Evolutionary conservation across 2,113 vertebrate genomes (phyloP).

Genomic region (Podocnemis expansa): DNA sequence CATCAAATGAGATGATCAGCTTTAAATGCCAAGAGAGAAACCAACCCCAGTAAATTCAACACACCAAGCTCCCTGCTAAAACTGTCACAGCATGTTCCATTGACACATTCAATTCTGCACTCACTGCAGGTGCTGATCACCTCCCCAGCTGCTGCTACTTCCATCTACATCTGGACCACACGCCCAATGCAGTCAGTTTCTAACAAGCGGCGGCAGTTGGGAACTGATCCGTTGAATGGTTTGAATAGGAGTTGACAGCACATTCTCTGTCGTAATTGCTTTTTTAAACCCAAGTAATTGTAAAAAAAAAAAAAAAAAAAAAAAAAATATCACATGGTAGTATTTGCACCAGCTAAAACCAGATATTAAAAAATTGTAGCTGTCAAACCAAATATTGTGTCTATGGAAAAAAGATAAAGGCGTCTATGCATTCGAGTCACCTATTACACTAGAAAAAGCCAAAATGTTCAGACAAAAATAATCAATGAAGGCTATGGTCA

Average conservation of each 20-base stretch:
- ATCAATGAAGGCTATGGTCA: neutral
- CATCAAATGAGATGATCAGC: neutral
- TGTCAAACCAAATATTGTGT: constrained; percentile 12
- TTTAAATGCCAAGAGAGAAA: neutral
- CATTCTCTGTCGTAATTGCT: neutral
- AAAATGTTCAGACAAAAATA: constrained; percentile 36
- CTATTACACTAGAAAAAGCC: neutral
- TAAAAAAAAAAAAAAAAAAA: constrained; percentile 42
- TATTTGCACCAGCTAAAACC: neutral
- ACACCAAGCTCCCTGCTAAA: neutral
- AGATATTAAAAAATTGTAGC: neutral
- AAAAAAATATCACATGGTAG: no score
- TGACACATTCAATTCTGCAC: constrained; percentile 21
- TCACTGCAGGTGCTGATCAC: constrained; percentile 7
- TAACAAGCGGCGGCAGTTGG: neutral
- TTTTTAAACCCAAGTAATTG: constrained; percentile 27
- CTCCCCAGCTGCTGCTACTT: constrained; percentile 24
- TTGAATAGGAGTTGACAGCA: neutral
- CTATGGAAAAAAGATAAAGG: neutral
- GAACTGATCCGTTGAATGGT: neutral
- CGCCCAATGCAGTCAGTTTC: neutral
- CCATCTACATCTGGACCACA: neutral
- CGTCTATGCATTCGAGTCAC: neutral
- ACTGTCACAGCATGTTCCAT: constrained; percentile 42
- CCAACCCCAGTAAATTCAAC: neutral